These are phyloP conservation scores for Drosophila grimshawi DNA, from an alignment of 1,140 invertebrate genomes.

Conservation along the genomic window DNA sequence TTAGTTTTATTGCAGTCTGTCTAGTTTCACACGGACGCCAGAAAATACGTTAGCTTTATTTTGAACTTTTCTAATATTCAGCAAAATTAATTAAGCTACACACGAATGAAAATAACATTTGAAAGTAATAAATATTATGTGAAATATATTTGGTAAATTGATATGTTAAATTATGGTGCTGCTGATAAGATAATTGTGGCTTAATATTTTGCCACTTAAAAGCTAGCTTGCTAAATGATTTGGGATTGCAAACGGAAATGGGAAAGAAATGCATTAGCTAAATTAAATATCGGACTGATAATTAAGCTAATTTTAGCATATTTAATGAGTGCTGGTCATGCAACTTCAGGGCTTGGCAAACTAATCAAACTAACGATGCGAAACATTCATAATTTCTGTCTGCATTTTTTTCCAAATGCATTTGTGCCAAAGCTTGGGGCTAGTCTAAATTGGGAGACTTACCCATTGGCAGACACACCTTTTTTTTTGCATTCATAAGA, in stretches of 20 bases:
- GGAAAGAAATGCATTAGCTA: constrained; percentile 35
- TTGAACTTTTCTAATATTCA: constrained; percentile 33
- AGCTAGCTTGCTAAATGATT: constrained; percentile 4
- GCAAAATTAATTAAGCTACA: constrained; percentile 40
- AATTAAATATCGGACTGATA: constrained; percentile 20
- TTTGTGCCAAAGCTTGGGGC: constrained; percentile 3
- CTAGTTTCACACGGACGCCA: not conserved
- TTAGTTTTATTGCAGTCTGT: not conserved
- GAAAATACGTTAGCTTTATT: constrained; percentile 22
- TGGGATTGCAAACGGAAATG: not conserved
- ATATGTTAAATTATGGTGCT: constrained; percentile 29
- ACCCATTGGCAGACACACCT: constrained; percentile 56
- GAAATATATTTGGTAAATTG: constrained; percentile 26
- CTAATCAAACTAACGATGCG: constrained; percentile 11
- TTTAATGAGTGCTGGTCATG: constrained; percentile 52
- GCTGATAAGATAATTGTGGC: not conserved
- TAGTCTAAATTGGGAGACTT: constrained; percentile 31
- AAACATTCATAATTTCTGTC: constrained; percentile 19
- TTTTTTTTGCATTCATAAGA: constrained; percentile 1
- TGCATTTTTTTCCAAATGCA: constrained; percentile 69
- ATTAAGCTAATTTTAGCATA: constrained; percentile 6
- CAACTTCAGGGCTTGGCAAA: constrained; percentile 45
- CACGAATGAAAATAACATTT: constrained; percentile 25
- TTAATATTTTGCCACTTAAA: not conserved
- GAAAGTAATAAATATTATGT: constrained; percentile 27